Base-by-base conservation (phyloP, 2,888 invertebrate species). In the Drosophila flavopinicola region DNA sequence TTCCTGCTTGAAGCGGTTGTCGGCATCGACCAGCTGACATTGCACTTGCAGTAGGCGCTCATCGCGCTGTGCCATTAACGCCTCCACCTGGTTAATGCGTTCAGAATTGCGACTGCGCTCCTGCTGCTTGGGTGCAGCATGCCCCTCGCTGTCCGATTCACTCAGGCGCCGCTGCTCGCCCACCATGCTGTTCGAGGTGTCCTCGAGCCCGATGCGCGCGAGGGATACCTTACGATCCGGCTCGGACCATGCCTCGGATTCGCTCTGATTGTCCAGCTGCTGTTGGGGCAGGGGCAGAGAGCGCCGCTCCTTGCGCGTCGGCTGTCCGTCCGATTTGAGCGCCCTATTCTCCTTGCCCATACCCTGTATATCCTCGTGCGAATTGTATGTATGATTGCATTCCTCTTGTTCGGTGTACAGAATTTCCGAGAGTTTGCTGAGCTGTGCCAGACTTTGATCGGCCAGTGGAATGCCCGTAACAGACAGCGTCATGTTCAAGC, bases 231-330 rank as follows among this genome's bases (percentile, higher is more conserved):
- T 94, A 39, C 96, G 93, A 88, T 97, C 97, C 0, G 97, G 96
- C 87, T 97, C 97, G 0, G 96, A 96, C 94, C 96, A 97, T 27
- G 95, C 94, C 88, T 97, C 97, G 0, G 96, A 96, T 87, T 97
- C 97, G 1, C 94, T 91, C 44, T 91, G 89, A 63, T 88, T 88
- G 54, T 88, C 88, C 11, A 79, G 45, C 17, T 78, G 67, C 11
- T 78, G 69, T 1, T 71, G 49, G n/a, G 75, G 73, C 11, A 85
- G 41, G 1, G 90, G 90, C 45, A 90, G 47, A 6, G 90, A 90
- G 7, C 90, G 89, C 1, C 91, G 87, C 37, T 91, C 91, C 29
- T 89, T 90, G 23, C 88, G 89, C 15, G 29, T 13, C 9, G 29
- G 15, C 9, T 73, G 76, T 6, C 52, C 70, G n/a, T 88, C 88